A percentile compares a stretch with the other conserved stretches of the same genome.
Evolutionary conservation across 2,113 vertebrate species (phyloP).

Genomic region (Propithecus coquereli): DNA sequence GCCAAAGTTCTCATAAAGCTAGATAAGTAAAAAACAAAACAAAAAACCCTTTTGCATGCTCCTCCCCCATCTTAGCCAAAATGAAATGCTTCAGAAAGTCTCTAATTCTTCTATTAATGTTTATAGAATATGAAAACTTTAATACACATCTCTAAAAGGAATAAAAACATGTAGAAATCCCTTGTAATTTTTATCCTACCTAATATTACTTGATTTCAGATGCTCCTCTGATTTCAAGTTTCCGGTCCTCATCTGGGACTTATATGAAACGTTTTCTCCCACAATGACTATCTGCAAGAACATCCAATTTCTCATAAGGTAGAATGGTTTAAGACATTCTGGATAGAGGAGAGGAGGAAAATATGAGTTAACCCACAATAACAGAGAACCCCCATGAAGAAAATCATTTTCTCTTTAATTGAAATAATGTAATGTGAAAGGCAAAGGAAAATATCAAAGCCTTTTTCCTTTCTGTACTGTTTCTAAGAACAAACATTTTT

Average conservation of each 20-base stretch:
- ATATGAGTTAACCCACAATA: slow-evolving; percentile 66
- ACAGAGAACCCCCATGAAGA: slow-evolving; percentile 29
- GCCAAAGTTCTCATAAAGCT: slow-evolving; percentile 33
- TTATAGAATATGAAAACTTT: background rate
- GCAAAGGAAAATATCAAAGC: slow-evolving; percentile 15
- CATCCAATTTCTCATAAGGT: slow-evolving; percentile 71
- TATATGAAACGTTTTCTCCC: slow-evolving; percentile 72
- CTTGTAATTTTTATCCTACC: slow-evolving; percentile 72
- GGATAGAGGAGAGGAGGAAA: slow-evolving; percentile 72
- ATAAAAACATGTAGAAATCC: slow-evolving; percentile 67
- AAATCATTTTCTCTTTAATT: slow-evolving; percentile 55
- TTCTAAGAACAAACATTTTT: slow-evolving; percentile 41
- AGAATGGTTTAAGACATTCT: slow-evolving; percentile 75
- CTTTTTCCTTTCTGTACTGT: slow-evolving; percentile 11
- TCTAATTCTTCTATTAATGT: slow-evolving; percentile 19
- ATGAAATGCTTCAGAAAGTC: slow-evolving; percentile 30
- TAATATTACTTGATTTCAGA: slow-evolving; percentile 77
- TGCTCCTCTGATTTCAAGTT: slow-evolving; percentile 76
- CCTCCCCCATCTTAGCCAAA: background rate
- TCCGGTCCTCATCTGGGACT: slow-evolving; percentile 73
- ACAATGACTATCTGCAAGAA: slow-evolving; percentile 75
- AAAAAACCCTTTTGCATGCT: background rate
- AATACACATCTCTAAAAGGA: slow-evolving; percentile 55
- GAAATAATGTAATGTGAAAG: slow-evolving; percentile 55
- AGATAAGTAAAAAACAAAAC: background rate